Evolutionary conservation across 2,113 vertebrate genomes (phyloP).

Genomic region (Elachura formosa): DNA sequence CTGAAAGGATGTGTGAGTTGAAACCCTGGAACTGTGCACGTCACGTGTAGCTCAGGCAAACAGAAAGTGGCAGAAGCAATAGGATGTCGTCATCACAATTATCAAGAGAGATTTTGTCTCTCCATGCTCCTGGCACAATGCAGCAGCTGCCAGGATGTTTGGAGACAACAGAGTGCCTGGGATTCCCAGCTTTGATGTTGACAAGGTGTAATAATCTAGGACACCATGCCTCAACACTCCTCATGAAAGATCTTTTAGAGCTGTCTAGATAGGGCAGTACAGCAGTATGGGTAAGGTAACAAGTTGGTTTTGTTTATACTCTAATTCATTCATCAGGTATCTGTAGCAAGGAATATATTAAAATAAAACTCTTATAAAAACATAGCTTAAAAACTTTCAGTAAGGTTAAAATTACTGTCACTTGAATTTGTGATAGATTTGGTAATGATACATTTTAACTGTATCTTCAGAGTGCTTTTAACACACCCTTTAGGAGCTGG

Average conservation of each 20-base stretch:
- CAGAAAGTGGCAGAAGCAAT: not conserved
- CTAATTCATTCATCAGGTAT: not conserved
- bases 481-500: not conserved
- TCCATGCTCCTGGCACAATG: not conserved
- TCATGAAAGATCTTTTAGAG: not conserved
- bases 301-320: not conserved
- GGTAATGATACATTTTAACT: not conserved
- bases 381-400: not conserved
- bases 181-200: not conserved
- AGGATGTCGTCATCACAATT: not conserved
- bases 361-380: not conserved
- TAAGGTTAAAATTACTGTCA: not conserved
- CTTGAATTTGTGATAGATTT: not conserved
- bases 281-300: not conserved
- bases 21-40: not conserved
- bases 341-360: not conserved
- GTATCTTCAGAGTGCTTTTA: not conserved
- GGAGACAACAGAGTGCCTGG: not conserved
- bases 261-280: not conserved
- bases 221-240: not conserved
- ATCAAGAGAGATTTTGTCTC: not conserved
- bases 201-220: rapidly evolving
- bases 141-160: not conserved
- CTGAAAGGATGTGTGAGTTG: not conserved
- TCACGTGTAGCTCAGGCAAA: not conserved